Base-by-base conservation (phyloP, 1,140 invertebrate genomes). In the Drosophila lowei region DNA sequence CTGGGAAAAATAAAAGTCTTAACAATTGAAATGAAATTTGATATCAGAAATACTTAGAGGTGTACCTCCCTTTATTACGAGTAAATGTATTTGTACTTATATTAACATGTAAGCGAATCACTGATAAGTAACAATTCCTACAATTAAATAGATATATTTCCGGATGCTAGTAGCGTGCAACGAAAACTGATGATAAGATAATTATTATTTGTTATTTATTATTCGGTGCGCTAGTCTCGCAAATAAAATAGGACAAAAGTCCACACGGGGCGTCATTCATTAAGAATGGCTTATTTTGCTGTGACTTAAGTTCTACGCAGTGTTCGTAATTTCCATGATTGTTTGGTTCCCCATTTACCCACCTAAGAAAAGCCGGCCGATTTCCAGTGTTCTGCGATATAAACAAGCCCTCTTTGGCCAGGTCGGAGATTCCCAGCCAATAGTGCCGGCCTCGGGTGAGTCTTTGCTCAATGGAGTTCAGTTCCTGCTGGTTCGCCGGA, bases 381-480 rank as follows among this genome's bases (percentile, higher is more conserved):
- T 21, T 15, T 5, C 53, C 53, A 23, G 53, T 25, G 2, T 11
- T 4, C 3, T 23, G 38, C 3, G 53, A 25, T 18, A 43, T 6
- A 15, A 18, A 55, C 23, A 23, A 18, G 6, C 53, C 53, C 21
- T 55, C 38, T 1, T 13, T 55, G 18, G n/a, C 6, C 38, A 41
- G 38, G 15, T 55, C 53, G 16, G 15, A 41, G 15, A 54, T 41
- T 13, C 21, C 52, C 16, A 41, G 2, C 52, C 52, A 54, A n/a
- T 42, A 54, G n/a, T 16, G 3, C 1, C 16, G 30, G n/a, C 15
- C 15, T 1, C 11, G 3, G 5, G 11, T 16, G 1, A 54, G 30
- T 9, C 13, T 41, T 2, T 21, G 11, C 9, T 3, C 7, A 1
- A 54, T 18, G 18, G 38, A 11, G 4, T 41, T 6, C 3, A 41